Percentiles rank a stretch among this genome's conserved stretches.
Conservation (phyloP, 2,113 vertebrate species). For the Crocuta crocuta region DNA sequence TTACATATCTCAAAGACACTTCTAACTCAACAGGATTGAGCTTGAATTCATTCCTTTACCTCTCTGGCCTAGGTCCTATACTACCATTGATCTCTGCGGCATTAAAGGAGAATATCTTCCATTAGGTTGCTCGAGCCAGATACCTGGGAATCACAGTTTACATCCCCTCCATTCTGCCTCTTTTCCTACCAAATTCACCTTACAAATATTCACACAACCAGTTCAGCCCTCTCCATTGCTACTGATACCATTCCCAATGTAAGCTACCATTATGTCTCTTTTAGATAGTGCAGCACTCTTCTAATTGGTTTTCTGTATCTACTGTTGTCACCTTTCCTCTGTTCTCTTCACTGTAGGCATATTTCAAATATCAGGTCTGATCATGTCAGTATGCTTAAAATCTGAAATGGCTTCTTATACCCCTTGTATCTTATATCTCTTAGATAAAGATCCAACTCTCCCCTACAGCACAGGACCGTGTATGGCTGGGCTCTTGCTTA, state of each 20-base stretch:
- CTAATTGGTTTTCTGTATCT: neutral
- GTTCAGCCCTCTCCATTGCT: neutral
- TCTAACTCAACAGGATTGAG: constrained; percentile 31
- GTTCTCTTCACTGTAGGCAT: neutral
- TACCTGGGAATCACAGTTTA: neutral
- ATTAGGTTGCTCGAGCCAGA: neutral
- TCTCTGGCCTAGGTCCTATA: neutral
- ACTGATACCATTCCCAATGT: neutral
- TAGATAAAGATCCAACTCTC: neutral
- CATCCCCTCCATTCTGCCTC: neutral
- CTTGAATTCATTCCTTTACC: constrained; percentile 32
- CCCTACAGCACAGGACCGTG: neutral
- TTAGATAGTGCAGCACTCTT: neutral
- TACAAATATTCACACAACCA: neutral
- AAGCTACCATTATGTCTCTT: neutral
- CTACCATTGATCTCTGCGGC: neutral
- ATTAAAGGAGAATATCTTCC: neutral
- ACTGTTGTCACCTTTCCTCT: neutral
- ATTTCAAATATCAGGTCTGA: constrained; percentile 44
- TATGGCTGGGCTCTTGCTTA: neutral
- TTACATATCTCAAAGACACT: neutral
- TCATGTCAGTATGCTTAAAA: neutral
- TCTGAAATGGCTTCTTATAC: neutral
- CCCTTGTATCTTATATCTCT: neutral
- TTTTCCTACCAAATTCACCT: neutral